phyloP scores from a whole-genome alignment of 92 coral and sea anemone genomes.

The Scolanthus callimorphus region DNA sequence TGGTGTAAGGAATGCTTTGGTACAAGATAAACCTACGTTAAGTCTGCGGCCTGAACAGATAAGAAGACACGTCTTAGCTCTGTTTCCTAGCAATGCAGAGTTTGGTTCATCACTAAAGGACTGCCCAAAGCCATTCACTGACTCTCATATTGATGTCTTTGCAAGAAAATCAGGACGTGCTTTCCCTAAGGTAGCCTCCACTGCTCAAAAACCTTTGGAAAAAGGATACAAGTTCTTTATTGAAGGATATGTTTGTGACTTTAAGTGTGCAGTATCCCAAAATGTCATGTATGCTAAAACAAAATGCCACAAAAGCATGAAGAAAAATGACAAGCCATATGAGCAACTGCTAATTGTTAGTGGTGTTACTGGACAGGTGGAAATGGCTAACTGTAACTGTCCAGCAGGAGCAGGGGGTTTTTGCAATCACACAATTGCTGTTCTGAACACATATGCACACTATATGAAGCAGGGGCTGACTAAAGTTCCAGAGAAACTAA shows the following conservation, averaged over 20 bases:
- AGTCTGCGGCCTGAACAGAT: background rate
- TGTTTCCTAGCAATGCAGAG: background rate
- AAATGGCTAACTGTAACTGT: background rate
- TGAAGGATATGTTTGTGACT: too few species aligned
- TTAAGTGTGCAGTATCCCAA: too few species aligned
- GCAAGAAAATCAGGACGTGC: background rate
- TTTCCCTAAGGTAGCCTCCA: background rate
- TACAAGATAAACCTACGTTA: too few species aligned
- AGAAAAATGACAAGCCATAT: background rate
- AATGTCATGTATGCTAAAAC: background rate
- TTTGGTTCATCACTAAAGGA: background rate
- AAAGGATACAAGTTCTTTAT: background rate
- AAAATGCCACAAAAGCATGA: background rate
- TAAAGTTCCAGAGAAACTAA: background rate
- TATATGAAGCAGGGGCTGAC: background rate
- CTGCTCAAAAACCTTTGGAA: background rate
- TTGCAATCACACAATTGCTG: background rate
- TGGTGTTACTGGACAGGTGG: background rate
- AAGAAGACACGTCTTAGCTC: background rate
- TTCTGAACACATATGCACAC: background rate
- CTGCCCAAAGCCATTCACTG: slow-evolving; percentile 1
- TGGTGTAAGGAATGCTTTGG: too few species aligned
- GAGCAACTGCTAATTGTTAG: background rate
- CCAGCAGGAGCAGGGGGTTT: background rate
- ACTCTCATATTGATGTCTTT: background rate